Base-by-base conservation (phyloP, 2,888 invertebrate genomes). In the Amiota minor region DNA sequence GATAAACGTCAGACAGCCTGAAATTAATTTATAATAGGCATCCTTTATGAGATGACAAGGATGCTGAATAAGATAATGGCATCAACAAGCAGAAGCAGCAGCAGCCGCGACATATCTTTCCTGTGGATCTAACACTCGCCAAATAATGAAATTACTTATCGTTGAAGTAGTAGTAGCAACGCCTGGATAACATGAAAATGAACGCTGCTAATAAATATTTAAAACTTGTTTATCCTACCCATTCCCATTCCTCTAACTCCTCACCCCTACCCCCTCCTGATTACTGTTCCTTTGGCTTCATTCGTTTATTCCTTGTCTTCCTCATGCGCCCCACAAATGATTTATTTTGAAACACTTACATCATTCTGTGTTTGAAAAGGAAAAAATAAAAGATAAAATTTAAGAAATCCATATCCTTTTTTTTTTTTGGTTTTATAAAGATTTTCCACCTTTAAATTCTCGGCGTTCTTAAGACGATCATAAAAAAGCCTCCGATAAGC, bases 11-110 rank as follows among this genome's bases (percentile, higher is more conserved):
- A 77, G 80, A 81, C 79, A 81, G 84, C 81, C 79, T 84, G 78
- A 85, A 83, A 83, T 85, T 83, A 83, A 83, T 83, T 83, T 83
- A 85, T 83, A 83, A 83, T 83, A 83, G 85, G 83, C 85, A 85
- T 83, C 83, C 83, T 83, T 83, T 85, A 83, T 78, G 80, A 85
- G 85, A 85, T 85, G 83, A 83, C 83, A 83, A 85, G 83, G 83
- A 81, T 79, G 85, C 83, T 80, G 83, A 85, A 80, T 84, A 82
- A 83, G 83, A 83, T 83, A 83, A 83, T 85, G 85, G 84, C 83
- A 83, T 83, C 85, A 85, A 85, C 84, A 81, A 80, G 82, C 79
- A 75, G 75, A 75, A 75, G 64, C 73, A 18, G 35, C 35, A 47
- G n/a, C 65, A 47, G n/a, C 47, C 11, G 35, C 35, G 10, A 35